Base-by-base conservation (phyloP, 1,140 invertebrate genomes). In the Ectropis grisescens region DNA sequence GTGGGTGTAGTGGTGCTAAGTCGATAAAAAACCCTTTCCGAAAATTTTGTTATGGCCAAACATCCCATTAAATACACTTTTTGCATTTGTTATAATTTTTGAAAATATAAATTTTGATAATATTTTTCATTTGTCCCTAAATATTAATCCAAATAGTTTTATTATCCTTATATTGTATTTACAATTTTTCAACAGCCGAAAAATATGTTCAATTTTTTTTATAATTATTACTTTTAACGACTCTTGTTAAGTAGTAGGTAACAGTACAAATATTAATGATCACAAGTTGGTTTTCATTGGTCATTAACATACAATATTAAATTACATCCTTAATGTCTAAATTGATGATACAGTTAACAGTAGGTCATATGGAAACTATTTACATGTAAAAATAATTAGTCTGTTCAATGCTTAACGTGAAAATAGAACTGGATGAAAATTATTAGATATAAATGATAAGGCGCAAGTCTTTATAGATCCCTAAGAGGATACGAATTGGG, bases 211-310 rank as follows among this genome's bases (percentile, higher is more conserved):
- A 76, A 71, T 78, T 78, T 78, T 55, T 42, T 55, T 74, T 67
- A 70, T 76, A 74, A 72, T 78, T 75, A 70, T 74, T 71, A 74
- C 37, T 74, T 76, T 76, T 80, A 81, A 81, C 76, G 76, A 81
- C 76, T 78, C 62, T 78, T 78, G 72, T 78, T 81, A 76, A 81
- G 72, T 81, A 81, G 69, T 81, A 81, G 72, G 75, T 78, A 80
- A 80, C 75, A 80, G 75, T 80, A 80, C 75, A 78, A 81, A 78
- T 81, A 78, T 78, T 81, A 81, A 74, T 82, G 79, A 83, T 83
- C 82, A 83, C 82, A 83, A 83, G 79, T 82, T 80, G 78, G 80
- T 83, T 81, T 83, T 83, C 82, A 83, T 83, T 83, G 82, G 82
- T 83, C 82, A 83, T 81, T 83, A 83, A 81, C 76, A 78, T 81